A percentile compares a stretch with the other conserved stretches of the same genome.
These are phyloP conservation scores for Stylophora pistillata DNA, from an alignment of 64 coral and sea anemone genomes.

Conservation along the genomic window DNA sequence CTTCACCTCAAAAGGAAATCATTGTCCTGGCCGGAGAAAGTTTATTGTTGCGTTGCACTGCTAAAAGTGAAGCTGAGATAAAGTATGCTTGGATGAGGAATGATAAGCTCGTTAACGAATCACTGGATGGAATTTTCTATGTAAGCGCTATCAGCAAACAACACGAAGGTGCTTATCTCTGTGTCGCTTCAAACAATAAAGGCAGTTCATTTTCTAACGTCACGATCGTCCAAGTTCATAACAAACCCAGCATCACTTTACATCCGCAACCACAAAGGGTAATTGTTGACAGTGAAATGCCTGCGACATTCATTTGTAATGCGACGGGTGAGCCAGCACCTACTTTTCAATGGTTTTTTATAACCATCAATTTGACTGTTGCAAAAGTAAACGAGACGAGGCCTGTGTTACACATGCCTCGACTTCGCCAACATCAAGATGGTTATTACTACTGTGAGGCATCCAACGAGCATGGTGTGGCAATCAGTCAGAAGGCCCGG, in stretches of 20 bases:
- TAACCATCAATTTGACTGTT: slow-evolving; percentile 5
- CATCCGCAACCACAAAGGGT: slow-evolving; percentile 26
- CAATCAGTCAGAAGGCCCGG: slow-evolving; percentile 21
- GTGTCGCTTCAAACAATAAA: slow-evolving; percentile 47
- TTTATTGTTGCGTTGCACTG: slow-evolving; percentile 8
- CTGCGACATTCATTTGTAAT: slow-evolving; percentile 34
- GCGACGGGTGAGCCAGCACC: slow-evolving; percentile 37
- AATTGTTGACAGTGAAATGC: neutral
- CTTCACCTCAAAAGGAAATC: neutral
- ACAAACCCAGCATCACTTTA: slow-evolving; percentile 18
- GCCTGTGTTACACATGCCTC: slow-evolving; percentile 10
- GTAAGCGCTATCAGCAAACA: neutral
- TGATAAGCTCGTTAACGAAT: neutral
- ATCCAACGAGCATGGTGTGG: slow-evolving; percentile 31
- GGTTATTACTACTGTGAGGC: slow-evolving; percentile 55
- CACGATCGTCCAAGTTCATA: slow-evolving; percentile 9
- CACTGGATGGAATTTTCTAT: slow-evolving; percentile 29
- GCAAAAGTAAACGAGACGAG: slow-evolving; percentile 15
- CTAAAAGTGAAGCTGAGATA: neutral
- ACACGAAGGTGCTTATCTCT: slow-evolving; percentile 30
- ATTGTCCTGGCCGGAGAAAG: slow-evolving; percentile 2
- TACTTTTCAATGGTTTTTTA: slow-evolving; percentile 38
- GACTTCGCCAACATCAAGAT: neutral
- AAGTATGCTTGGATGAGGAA: slow-evolving; percentile 33
- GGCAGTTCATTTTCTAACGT: slow-evolving; percentile 22